A percentile compares a stretch with the other conserved stretches of the same genome.
phyloP scores from a whole-genome alignment of 2,888 invertebrate species.

The Cataglyphis altisquamis region DNA sequence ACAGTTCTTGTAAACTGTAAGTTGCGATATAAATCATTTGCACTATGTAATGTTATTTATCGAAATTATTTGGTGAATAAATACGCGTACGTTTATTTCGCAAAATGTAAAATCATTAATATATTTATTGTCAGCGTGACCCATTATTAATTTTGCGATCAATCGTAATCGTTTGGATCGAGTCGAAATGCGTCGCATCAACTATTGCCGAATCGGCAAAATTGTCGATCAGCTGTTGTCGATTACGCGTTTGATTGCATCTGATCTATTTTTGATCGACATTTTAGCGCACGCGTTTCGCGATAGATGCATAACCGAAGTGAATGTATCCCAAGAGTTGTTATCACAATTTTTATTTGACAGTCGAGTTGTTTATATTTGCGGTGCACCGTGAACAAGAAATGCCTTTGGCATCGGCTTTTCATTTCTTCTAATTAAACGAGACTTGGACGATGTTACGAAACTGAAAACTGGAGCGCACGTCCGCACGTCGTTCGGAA shows the following conservation, averaged over 20 bases:
- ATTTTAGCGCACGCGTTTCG: constrained; percentile 54
- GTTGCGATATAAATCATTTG: background rate
- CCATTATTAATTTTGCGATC: background rate
- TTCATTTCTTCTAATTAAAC: constrained; percentile 70
- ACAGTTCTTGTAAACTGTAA: background rate
- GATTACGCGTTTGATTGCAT: constrained; percentile 6
- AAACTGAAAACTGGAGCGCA: constrained; percentile 28
- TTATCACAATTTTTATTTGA: constrained; percentile 8
- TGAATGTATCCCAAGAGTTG: constrained; percentile 45
- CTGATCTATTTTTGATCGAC: constrained; percentile 60
- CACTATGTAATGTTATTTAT: background rate
- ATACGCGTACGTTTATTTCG: background rate
- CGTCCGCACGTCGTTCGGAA: constrained; percentile 14
- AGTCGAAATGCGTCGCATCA: background rate
- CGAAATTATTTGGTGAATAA: background rate
- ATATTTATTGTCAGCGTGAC: background rate
- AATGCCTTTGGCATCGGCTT: constrained; percentile 19
- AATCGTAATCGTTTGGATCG: background rate
- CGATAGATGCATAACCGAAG: constrained; percentile 69
- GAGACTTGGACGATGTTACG: constrained; percentile 39
- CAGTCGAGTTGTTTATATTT: constrained; percentile 48
- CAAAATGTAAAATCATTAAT: background rate
- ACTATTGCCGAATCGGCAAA: constrained; percentile 9
- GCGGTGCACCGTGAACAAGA: constrained; percentile 18
- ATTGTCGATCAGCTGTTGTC: constrained; percentile 17